phyloP scores from a whole-genome alignment of 2,888 invertebrate species.

The Melitaea athalia region DNA sequence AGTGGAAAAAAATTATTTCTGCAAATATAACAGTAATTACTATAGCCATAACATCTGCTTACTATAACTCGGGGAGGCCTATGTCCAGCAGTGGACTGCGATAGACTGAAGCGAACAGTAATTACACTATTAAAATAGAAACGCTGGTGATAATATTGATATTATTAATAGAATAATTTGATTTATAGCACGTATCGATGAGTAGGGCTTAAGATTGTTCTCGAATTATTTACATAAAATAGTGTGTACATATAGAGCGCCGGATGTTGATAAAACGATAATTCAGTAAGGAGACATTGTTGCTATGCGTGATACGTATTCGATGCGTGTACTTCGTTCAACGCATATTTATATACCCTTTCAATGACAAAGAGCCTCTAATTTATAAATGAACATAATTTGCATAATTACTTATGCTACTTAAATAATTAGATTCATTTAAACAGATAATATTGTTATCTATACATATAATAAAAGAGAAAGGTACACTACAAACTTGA shows the following conservation, averaged over 20 bases:
- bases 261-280: slow-evolving; percentile 13
- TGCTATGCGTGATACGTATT: slow-evolving; percentile 6
- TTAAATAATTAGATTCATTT: background rate
- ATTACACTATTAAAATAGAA: too few species aligned
- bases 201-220: slow-evolving; percentile 3
- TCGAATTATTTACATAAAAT: slow-evolving; percentile 4
- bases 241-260: background rate
- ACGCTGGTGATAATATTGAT: too few species aligned
- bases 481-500: too few species aligned
- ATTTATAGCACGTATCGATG: slow-evolving; percentile 3
- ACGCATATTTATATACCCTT: slow-evolving; percentile 10
- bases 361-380: slow-evolving; percentile 17
- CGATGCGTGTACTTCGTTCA: slow-evolving; percentile 10
- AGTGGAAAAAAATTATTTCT: background rate
- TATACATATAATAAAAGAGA: background rate
- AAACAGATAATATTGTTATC: background rate
- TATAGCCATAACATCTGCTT: too few species aligned
- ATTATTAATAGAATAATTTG: background rate
- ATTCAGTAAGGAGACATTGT: slow-evolving; percentile 1
- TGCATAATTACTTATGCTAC: background rate
- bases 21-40: too few species aligned
- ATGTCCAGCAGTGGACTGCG: too few species aligned
- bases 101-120: too few species aligned
- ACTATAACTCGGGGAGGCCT: too few species aligned
- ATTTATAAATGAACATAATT: background rate